Percentiles rank a stretch among this genome's conserved stretches.
Conservation (phyloP, 2,888 invertebrate genomes). For the Brachypalpus laphriformis region DNA sequence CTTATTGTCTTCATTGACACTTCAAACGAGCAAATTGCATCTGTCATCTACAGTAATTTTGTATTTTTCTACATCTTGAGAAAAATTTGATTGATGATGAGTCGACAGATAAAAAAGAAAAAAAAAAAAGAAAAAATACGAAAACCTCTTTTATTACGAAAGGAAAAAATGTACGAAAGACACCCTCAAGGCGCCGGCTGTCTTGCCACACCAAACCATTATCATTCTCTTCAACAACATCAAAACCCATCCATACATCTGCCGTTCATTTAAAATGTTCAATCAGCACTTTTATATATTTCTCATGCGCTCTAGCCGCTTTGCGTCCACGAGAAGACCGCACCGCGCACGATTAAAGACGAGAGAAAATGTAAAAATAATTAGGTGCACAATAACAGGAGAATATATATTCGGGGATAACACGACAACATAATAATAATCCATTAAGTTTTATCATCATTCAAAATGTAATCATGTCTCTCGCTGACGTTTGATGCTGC, state of each 20-base stretch:
- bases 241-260: slow-evolving; percentile 34
- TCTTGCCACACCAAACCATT: slow-evolving; percentile 38
- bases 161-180: slow-evolving; percentile 5
- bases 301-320: background rate
- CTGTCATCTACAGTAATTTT: slow-evolving; percentile 52
- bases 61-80: slow-evolving; percentile 19
- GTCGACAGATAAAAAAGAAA: slow-evolving; percentile 11
- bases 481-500: slow-evolving; percentile 37
- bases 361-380: slow-evolving; percentile 53
- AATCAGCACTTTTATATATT: slow-evolving; percentile 57
- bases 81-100: slow-evolving; percentile 61
- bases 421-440: slow-evolving; percentile 70
- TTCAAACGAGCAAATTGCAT: slow-evolving; percentile 54
- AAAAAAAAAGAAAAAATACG: background rate
- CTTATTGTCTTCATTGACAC: slow-evolving; percentile 59
- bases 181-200: slow-evolving; percentile 58
- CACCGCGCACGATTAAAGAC: background rate
- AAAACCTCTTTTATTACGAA: slow-evolving; percentile 10
- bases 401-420: slow-evolving; percentile 52
- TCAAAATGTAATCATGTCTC: slow-evolving; percentile 67
- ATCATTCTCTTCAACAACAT: slow-evolving; percentile 21
- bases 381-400: slow-evolving; percentile 43
- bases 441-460: slow-evolving; percentile 72
- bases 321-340: background rate
- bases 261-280: slow-evolving; percentile 65